Evolutionary conservation across 2,888 invertebrate species (phyloP).

Genomic region (Chrysolina oricalcia): DNA sequence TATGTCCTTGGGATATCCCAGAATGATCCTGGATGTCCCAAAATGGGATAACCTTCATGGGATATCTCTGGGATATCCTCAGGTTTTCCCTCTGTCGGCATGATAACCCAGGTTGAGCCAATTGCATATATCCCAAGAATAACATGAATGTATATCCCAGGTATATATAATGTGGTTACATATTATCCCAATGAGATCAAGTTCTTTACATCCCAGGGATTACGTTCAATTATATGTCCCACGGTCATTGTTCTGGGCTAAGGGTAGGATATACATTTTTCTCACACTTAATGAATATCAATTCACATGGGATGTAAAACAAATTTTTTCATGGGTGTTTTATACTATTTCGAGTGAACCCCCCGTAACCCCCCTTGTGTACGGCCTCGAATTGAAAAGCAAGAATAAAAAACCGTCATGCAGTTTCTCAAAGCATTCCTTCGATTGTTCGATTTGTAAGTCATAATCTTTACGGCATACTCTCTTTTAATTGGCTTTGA

Average conservation of each 20-base stretch:
- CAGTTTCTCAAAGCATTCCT: no score
- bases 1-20: slow-evolving; percentile 13
- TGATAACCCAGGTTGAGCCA: slow-evolving; percentile 1
- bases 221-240: neutral
- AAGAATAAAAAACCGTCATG: no score
- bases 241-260: slow-evolving; percentile 1
- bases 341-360: neutral
- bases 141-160: slow-evolving; percentile 8
- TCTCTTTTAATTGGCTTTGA: no score
- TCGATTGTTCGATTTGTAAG: no score
- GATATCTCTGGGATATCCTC: neutral
- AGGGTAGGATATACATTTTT: neutral
- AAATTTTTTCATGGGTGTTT: neutral
- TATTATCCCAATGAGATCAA: slow-evolving; percentile 22
- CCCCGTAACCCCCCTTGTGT: neutral
- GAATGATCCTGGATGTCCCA: neutral
- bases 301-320: no score
- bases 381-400: no score
- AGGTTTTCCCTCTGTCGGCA: neutral
- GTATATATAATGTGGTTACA: slow-evolving; percentile 22
- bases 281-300: no score
- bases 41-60: slow-evolving; percentile 1
- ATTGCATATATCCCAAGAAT: slow-evolving; percentile 15
- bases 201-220: slow-evolving; percentile 11
- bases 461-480: no score